Evolutionary conservation across 2,797 vertebrate genomes (phyloP).

Genomic region (Sus cebifrons): DNA sequence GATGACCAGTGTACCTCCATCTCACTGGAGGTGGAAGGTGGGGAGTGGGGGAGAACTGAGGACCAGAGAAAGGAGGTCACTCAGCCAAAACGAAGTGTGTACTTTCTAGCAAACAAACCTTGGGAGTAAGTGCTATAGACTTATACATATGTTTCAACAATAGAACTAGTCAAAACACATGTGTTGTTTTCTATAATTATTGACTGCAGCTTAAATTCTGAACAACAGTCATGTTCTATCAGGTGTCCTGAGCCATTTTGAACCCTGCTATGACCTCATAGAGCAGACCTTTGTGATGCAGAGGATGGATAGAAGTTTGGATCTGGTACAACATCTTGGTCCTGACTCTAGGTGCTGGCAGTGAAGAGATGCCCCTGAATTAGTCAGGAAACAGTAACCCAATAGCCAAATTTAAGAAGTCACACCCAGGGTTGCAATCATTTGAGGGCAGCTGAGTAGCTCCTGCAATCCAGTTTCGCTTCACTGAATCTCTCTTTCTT

Average conservation of each 20-base stretch:
- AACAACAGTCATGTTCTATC: neutral
- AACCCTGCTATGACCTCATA: neutral
- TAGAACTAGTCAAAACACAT: neutral
- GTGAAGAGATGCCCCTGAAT: neutral
- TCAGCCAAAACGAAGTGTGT: neutral
- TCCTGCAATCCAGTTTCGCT: neutral
- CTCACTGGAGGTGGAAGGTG: neutral
- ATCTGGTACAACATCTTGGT: neutral
- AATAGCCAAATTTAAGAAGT: neutral
- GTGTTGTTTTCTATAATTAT: slow-evolving; percentile 3
- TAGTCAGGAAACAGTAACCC: neutral
- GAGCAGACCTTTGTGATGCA: neutral
- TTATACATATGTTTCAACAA: neutral
- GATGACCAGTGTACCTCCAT: neutral
- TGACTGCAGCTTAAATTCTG: neutral
- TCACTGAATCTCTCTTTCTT: neutral
- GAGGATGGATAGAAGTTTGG: neutral
- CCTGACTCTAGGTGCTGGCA: neutral
- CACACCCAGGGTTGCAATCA: neutral
- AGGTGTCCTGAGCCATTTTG: neutral
- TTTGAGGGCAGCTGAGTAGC: neutral
- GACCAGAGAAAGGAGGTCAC: neutral
- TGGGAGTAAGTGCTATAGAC: neutral
- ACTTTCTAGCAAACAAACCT: neutral
- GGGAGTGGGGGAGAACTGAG: neutral